phyloP scores from a whole-genome alignment of 2,113 vertebrate species.

The Macheiramphus alcinus region DNA sequence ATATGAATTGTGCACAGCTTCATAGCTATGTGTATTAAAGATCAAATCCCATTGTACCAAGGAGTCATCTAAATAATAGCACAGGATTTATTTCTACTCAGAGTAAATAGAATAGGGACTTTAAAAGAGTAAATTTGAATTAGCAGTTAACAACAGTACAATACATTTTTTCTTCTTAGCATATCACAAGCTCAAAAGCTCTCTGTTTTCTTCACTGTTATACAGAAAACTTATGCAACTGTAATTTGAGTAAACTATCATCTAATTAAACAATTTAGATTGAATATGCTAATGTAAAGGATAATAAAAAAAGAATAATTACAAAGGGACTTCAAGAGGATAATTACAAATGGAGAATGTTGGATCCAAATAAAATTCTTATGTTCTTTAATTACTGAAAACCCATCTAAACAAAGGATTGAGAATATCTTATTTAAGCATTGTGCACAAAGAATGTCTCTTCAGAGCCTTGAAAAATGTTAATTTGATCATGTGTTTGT shows the following conservation, averaged over 20 bases:
- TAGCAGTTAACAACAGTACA: not conserved
- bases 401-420: slow-evolving; percentile 41
- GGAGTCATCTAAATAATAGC: not conserved
- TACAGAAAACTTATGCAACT: slow-evolving; percentile 58
- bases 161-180: not conserved
- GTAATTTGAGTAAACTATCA: slow-evolving; percentile 67
- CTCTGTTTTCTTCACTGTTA: slow-evolving; percentile 31
- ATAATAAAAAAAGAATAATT: slow-evolving; percentile 62
- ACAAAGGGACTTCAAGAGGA: slow-evolving; percentile 65
- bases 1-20: not conserved
- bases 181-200: slow-evolving; percentile 34
- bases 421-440: slow-evolving; percentile 60
- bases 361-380: slow-evolving; percentile 58
- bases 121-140: slow-evolving; percentile 5
- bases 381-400: slow-evolving; percentile 70
- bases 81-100: not conserved
- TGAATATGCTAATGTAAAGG: slow-evolving; percentile 69
- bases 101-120: not conserved
- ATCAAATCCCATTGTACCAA: not conserved
- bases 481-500: not conserved
- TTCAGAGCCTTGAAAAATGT: slow-evolving; percentile 34
- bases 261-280: slow-evolving; percentile 72
- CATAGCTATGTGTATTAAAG: not conserved
- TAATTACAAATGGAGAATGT: slow-evolving; percentile 67
- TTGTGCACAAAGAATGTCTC: not conserved